Base-by-base conservation (phyloP, 2,888 invertebrate species). In the Macrophya annulata region DNA sequence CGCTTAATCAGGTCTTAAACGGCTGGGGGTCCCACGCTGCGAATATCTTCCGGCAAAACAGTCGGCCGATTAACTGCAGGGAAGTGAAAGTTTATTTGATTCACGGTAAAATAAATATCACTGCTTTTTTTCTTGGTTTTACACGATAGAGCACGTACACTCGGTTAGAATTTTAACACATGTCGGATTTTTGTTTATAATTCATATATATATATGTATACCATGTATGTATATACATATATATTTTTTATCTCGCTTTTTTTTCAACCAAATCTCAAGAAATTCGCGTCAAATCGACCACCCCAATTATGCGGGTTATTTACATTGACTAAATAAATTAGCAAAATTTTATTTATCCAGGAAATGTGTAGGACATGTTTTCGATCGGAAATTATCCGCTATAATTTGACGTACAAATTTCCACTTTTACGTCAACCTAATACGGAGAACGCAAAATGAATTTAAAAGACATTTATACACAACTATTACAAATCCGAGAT, bases 1-100 rank as follows among this genome's bases (percentile, higher is more conserved):
- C 65, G 81, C 65, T 81, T 40, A 40, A 79, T 79, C 65, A 45
- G 82, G 62, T 82, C 65, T 71, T 45, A 45, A 83, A 83, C 48
- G 25, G 68, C 45, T 43, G 71, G 31, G 37, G 43, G 25, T 0
- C 21, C 40, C 59, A 81, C 62, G 81, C 17, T 43, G 59, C 81
- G 81, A 62, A 81, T 81, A 81, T 81, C 77, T 77, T 62, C 37
- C 62, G 43, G n/a, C 59, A 21, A 21, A 81, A 37, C 62, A 62
- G 62, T 81, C 59, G 21, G 43, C 81, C 81, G 62, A 81, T 81
- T 40, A 43, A 81, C 81, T 40, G 81, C 21, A 43, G 21, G 31
- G 17, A 43, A 62, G 40, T 15, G 4, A 59, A 81, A 81, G 81
- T 81, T 62, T 62, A 81, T 81, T 59, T 62, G 40, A 81, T 43